Evolutionary conservation across 2,888 invertebrate species (phyloP).

Genomic region (Ormia ochracea): DNA sequence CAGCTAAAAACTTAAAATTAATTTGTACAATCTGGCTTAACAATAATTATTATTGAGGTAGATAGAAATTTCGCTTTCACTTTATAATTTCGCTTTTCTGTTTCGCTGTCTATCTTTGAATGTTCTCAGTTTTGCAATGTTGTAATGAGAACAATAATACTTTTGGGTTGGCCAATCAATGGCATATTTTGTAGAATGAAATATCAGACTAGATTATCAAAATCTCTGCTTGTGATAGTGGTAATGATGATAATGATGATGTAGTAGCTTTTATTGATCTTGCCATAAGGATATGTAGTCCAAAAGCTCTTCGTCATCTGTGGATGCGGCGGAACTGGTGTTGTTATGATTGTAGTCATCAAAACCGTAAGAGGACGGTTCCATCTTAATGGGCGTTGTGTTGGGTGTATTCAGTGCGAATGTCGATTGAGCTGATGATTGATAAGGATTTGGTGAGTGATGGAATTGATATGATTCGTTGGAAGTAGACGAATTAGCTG

Average conservation of each 20-base stretch:
- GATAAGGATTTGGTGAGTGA: slow-evolving; percentile 59
- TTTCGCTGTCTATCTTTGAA: neutral
- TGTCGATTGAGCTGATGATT: slow-evolving; percentile 62
- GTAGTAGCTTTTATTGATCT: slow-evolving; percentile 67
- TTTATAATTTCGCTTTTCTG: too few relatives aligned
- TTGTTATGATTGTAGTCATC: slow-evolving; percentile 48
- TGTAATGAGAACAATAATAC: slow-evolving; percentile 48
- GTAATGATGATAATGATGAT: slow-evolving; percentile 25
- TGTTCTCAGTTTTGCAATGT: slow-evolving; percentile 52
- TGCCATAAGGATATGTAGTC: slow-evolving; percentile 79
- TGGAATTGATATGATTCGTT: slow-evolving; percentile 61
- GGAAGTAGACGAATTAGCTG: slow-evolving; percentile 67
- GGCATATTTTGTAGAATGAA: slow-evolving; percentile 28
- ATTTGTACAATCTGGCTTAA: slow-evolving; percentile 56
- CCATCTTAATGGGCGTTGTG: slow-evolving; percentile 61
- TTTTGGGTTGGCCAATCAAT: slow-evolving; percentile 46
- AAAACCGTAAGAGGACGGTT: slow-evolving; percentile 41
- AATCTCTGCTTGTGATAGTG: slow-evolving; percentile 35
- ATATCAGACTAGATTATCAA: slow-evolving; percentile 50
- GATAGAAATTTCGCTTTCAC: slow-evolving; percentile 62
- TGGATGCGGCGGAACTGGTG: slow-evolving; percentile 77
- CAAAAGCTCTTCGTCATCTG: slow-evolving; percentile 92
- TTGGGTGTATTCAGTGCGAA: slow-evolving; percentile 62
- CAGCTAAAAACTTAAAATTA: slow-evolving; percentile 62
- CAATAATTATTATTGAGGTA: slow-evolving; percentile 66